These are phyloP conservation scores for Hypomecis atomaria DNA, from an alignment of 2,888 invertebrate species.

Conservation along the genomic window DNA sequence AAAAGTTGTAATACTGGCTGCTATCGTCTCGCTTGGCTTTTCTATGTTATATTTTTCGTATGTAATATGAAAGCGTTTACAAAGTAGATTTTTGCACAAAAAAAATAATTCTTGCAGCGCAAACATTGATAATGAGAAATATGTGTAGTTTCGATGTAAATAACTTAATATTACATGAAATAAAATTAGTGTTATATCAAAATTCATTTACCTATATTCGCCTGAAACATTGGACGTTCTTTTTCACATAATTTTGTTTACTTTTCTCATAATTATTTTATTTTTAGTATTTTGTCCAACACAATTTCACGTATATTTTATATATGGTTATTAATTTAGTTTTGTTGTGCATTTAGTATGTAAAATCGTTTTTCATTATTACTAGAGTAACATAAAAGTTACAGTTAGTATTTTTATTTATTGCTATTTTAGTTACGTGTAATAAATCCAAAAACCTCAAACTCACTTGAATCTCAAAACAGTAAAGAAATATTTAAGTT, in stretches of 20 bases:
- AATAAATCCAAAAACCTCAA: no score
- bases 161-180: constrained; percentile 1
- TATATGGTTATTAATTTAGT: no score
- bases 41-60: background rate
- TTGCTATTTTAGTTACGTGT: no score
- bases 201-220: background rate
- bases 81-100: constrained; percentile 3
- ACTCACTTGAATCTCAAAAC: no score
- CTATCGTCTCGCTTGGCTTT: background rate
- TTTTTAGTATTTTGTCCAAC: background rate
- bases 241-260: background rate
- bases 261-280: background rate
- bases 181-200: background rate
- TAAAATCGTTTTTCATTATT: no score
- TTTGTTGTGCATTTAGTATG: no score
- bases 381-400: no score
- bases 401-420: no score
- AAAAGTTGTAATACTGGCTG: no score
- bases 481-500: no score
- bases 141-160: constrained; percentile 1
- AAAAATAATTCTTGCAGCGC: background rate
- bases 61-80: background rate
- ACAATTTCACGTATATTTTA: background rate
- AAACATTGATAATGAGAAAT: background rate
- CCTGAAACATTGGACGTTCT: no score